Evolutionary conservation across 2,113 vertebrate species (phyloP), one percentile per base, ranked within the genome.

Genomic region (Nerophis lumbriciformis): DNA sequence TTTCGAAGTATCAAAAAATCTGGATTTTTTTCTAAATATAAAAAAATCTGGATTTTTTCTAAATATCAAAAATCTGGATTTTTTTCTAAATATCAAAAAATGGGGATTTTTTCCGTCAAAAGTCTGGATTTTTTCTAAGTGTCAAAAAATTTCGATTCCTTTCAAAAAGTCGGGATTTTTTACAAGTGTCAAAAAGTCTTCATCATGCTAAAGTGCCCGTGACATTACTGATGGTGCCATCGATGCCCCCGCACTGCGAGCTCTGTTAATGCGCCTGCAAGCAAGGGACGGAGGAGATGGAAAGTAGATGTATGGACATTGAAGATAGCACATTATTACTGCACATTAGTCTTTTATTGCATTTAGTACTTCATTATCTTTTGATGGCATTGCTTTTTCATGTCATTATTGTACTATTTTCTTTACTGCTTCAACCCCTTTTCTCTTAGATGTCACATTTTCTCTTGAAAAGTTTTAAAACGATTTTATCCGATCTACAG

Each of bases 161-260:
- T 19, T 19, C 19, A 19, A 19, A 19, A 19, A 19, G 2, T 19
- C 19, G 19, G 19, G 19, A 19, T 19, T 19, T 19, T 19, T 19
- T 19, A 19, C 19, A 19, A 19, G 19, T 19, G 19, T 19, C 19
- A 19, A 19, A 19, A 19, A 19, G 19, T 19, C 83, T 92, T 93
- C 86, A 87, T 91, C 87, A 90, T 85, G 77, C 91, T 92, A 89
- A 90, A 93, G 88, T 85, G 90, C 84, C 87, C 69, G 38, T 91
- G 90, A 89, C 90, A 88, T 90, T 89, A 83, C 83, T 85, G 84
- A 82, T 89, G 87, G 89, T 91, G 88, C 82, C 12, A 81, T 84
- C 61, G 76, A 73, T 69, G 71, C 88, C 79, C 88, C 79, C 61
- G 45, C 69, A 79, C 83, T 71, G 82, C 80, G 77, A 82, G 81